A percentile compares a stretch with the other conserved stretches of the same genome.
Conservation (phyloP, 2,888 invertebrate species). For the Hipparchia semele region DNA sequence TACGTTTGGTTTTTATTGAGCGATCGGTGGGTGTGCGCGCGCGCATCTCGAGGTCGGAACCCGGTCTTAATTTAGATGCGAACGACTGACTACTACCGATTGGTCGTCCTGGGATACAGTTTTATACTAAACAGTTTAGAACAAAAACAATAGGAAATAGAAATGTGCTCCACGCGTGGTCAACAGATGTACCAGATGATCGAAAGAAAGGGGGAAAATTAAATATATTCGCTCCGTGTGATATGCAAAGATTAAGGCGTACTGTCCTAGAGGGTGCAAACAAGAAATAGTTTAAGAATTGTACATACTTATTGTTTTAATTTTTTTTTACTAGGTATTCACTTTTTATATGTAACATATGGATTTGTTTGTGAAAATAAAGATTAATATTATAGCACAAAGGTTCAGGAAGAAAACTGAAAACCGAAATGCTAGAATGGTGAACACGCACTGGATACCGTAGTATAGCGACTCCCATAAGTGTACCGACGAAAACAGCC, state of each 20-base stretch:
- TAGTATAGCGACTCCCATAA: no score
- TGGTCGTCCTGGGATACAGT: conserved; percentile 64
- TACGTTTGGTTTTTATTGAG: conserved; percentile 75
- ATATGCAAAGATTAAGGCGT: not conserved
- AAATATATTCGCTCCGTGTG: conserved; percentile 31
- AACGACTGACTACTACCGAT: conserved; percentile 64
- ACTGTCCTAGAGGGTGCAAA: no score
- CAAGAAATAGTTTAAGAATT: no score
- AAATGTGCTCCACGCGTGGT: conserved; percentile 46
- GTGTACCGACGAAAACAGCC: no score
- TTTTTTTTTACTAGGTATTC: no score
- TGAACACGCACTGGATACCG: no score
- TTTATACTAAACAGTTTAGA: conserved; percentile 58
- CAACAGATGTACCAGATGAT: conserved; percentile 48
- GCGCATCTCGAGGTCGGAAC: conserved; percentile 74
- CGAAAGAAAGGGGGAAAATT: conserved; percentile 39
- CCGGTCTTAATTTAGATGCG: conserved; percentile 79
- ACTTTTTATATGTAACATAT: no score
- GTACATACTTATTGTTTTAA: no score
- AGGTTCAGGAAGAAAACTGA: no score
- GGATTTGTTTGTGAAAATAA: no score
- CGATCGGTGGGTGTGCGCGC: conserved; percentile 64
- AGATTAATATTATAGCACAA: no score
- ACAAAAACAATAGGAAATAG: conserved; percentile 48
- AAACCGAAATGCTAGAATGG: no score